These are phyloP conservation scores for Xestobium rufovillosum DNA, from an alignment of 2,888 invertebrate species.

Conservation along the genomic window DNA sequence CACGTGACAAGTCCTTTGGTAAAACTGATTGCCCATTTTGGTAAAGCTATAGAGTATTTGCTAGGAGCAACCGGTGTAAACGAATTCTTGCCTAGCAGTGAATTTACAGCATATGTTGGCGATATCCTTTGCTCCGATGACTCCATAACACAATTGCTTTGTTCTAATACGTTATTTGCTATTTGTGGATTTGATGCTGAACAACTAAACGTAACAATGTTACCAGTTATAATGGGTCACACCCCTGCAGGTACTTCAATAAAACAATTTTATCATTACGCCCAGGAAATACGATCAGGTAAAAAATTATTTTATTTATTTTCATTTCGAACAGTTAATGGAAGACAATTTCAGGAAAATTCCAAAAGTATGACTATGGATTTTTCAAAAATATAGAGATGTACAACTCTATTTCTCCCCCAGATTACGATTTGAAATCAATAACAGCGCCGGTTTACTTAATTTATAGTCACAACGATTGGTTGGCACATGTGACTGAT, in stretches of 20 bases:
- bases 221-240: conserved; percentile 30
- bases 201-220: conserved; percentile 33
- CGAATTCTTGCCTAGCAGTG: conserved; percentile 1
- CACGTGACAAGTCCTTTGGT: conserved; percentile 44
- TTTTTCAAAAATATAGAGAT: conserved; percentile 23
- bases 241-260: conserved; percentile 45
- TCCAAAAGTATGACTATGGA: conserved; percentile 55
- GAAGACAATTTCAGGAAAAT: conserved; percentile 32
- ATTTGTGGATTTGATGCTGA: conserved; percentile 34
- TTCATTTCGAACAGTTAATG: too few species aligned
- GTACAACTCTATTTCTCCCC: conserved; percentile 39
- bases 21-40: conserved; percentile 16
- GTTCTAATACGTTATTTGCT: conserved; percentile 35
- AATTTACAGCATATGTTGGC: neutral
- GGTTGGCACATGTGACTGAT: conserved; percentile 43
- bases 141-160: conserved; percentile 24
- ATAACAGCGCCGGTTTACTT: conserved; percentile 42
- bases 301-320: conserved; percentile 8
- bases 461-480: conserved; percentile 47
- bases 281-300: conserved; percentile 52
- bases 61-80: conserved; percentile 5
- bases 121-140: conserved; percentile 12
- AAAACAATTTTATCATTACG: conserved; percentile 65
- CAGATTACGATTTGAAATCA: conserved; percentile 40
- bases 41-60: conserved; percentile 1